These are phyloP conservation scores for Lasioglossum figueresi DNA, from an alignment of 2,888 invertebrate genomes.

Conservation along the genomic window DNA sequence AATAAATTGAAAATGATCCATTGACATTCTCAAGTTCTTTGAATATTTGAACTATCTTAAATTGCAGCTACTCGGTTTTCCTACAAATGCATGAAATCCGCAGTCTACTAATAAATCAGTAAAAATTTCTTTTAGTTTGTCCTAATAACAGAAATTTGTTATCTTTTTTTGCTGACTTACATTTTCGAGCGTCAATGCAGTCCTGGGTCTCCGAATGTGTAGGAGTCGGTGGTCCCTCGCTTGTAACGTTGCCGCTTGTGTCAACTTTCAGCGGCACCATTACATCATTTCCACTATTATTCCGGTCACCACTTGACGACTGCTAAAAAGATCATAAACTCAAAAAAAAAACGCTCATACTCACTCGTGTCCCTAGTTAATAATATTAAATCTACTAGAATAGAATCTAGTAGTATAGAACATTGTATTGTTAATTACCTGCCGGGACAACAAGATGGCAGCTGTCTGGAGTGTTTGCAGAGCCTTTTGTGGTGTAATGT, in stretches of 20 bases:
- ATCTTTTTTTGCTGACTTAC: constrained; percentile 83
- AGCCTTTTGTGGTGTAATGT: constrained; percentile 85
- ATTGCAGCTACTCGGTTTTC: background rate
- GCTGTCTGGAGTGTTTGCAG: constrained; percentile 86
- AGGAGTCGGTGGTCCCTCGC: constrained; percentile 90
- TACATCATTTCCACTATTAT: constrained; percentile 78
- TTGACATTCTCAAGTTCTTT: background rate
- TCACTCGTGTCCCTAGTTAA: background rate
- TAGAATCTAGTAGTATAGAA: background rate
- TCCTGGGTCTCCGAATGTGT: constrained; percentile 90
- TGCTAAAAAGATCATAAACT: constrained; percentile 69
- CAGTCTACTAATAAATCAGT: background rate
- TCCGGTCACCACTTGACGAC: constrained; percentile 80
- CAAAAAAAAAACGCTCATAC: constrained; percentile 1
- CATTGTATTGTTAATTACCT: constrained; percentile 73
- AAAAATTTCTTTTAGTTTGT: background rate
- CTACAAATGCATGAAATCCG: background rate
- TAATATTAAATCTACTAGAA: background rate
- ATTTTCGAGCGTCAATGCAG: constrained; percentile 87
- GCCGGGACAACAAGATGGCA: constrained; percentile 81
- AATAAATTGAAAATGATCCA: background rate
- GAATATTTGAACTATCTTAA: background rate
- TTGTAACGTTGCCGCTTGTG: constrained; percentile 82
- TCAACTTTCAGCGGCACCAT: constrained; percentile 85
- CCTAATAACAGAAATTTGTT: background rate